A percentile compares a stretch with the other conserved stretches of the same genome.
Conservation (phyloP, 2,797 vertebrate genomes). For the Perdix hodgsoniae region DNA sequence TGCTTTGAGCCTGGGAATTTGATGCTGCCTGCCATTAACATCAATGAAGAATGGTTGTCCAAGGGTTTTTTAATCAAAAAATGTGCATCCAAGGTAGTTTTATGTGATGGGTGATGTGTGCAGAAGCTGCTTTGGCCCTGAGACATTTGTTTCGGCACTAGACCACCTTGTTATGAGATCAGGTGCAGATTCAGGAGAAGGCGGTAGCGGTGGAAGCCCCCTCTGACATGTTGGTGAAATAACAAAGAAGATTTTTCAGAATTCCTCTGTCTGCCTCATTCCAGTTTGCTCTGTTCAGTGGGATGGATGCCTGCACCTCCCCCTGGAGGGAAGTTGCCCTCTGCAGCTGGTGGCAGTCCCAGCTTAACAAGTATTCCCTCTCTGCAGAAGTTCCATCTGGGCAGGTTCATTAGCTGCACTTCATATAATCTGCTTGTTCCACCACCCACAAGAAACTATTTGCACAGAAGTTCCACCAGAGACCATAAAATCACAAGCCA, state of each 20-base stretch:
- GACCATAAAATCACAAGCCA: slow-evolving; percentile 61
- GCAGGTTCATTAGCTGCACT: not conserved
- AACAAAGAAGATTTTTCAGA: not conserved
- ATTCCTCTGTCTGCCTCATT: not conserved
- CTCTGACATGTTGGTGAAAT: not conserved
- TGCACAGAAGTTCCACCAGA: slow-evolving; percentile 20
- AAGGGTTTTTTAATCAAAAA: not conserved
- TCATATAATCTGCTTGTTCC: slow-evolving; percentile 55
- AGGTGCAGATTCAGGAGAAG: not conserved
- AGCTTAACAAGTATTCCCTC: not conserved
- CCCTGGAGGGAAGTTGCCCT: not conserved
- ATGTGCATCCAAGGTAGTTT: not conserved
- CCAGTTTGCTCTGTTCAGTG: rapidly evolving
- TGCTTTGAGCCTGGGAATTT: not conserved
- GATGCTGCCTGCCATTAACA: not conserved
- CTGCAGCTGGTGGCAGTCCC: not conserved
- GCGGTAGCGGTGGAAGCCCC: not conserved
- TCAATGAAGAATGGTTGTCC: not conserved
- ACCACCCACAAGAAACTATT: slow-evolving; percentile 12
- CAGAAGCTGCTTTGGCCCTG: not conserved
- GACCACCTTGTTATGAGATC: not conserved
- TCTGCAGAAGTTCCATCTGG: not conserved
- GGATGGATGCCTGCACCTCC: not conserved
- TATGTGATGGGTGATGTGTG: not conserved
- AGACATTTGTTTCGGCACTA: not conserved